Evolutionary conservation across 2,797 vertebrate genomes (phyloP).

Genomic region (Nasua narica): DNA sequence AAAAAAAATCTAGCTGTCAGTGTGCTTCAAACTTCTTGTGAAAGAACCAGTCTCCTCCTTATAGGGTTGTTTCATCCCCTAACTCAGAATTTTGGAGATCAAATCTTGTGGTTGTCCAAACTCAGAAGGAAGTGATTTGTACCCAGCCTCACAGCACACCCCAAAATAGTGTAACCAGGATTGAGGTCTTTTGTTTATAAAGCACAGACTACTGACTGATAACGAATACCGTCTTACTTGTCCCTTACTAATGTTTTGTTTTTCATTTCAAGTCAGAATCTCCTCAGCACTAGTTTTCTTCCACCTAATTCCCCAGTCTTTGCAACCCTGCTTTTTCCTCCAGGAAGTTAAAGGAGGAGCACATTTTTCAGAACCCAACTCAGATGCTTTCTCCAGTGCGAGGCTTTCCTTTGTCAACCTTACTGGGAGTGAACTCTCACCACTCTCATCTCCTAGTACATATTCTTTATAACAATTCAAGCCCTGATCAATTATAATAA

Average conservation of each 20-base stretch:
- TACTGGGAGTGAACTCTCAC: background rate
- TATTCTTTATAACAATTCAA: background rate
- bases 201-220: background rate
- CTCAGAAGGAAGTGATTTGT: background rate
- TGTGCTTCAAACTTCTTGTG: background rate
- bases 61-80: background rate
- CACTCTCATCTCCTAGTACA: background rate
- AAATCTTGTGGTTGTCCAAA: background rate
- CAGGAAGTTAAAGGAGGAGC: background rate
- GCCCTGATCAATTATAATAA: background rate
- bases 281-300: background rate
- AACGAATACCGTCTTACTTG: background rate
- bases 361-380: background rate
- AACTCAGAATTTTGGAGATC: background rate
- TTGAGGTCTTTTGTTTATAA: background rate
- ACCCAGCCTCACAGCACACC: background rate
- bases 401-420: background rate
- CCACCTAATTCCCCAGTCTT: background rate
- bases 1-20: background rate
- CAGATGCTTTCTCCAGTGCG: background rate
- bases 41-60: background rate
- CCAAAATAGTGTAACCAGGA: background rate
- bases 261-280: constrained; percentile 41
- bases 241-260: background rate
- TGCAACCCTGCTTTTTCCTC: background rate